Percentiles rank a stretch among this genome's conserved stretches.
These are phyloP conservation scores for Diaphora mendica DNA, from an alignment of 2,888 invertebrate species.

Conservation along the genomic window DNA sequence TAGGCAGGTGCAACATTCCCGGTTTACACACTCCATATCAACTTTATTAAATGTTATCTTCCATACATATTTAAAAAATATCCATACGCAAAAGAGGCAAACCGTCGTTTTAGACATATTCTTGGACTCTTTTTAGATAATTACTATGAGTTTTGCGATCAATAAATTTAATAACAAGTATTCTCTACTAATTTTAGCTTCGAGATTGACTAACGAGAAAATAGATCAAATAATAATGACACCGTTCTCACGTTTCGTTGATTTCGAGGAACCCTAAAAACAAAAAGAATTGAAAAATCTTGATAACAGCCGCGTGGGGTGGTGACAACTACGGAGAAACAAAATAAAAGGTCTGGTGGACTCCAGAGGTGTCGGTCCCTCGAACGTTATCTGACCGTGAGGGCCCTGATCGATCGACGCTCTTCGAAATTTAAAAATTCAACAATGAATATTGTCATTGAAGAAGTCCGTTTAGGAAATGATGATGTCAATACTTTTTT, in stretches of 20 bases:
- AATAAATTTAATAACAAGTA: neutral
- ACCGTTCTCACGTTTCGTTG: neutral
- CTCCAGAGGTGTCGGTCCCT: slow-evolving; percentile 69
- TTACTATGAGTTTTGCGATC: neutral
- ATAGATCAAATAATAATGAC: neutral
- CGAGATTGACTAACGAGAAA: neutral
- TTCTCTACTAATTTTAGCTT: neutral
- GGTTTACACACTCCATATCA: neutral
- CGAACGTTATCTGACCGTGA: slow-evolving; percentile 74
- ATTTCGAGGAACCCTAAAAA: slow-evolving; percentile 40
- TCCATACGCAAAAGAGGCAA: no score
- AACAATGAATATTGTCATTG: slow-evolving; percentile 66
- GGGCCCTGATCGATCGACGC: slow-evolving; percentile 78
- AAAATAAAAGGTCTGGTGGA: slow-evolving; percentile 50
- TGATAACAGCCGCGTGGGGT: slow-evolving; percentile 71
- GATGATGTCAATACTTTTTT: slow-evolving; percentile 28
- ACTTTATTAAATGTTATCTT: neutral
- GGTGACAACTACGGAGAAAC: slow-evolving; percentile 66
- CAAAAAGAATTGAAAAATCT: slow-evolving; percentile 55
- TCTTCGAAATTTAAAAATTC: slow-evolving; percentile 72
- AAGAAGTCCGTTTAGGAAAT: slow-evolving; percentile 43
- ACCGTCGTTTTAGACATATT: neutral
- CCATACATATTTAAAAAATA: neutral
- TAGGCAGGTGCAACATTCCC: neutral
- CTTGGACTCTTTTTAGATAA: neutral